Evolutionary conservation across 92 coral and sea anemone species (phyloP).

Genomic region (Bergia sp.): DNA sequence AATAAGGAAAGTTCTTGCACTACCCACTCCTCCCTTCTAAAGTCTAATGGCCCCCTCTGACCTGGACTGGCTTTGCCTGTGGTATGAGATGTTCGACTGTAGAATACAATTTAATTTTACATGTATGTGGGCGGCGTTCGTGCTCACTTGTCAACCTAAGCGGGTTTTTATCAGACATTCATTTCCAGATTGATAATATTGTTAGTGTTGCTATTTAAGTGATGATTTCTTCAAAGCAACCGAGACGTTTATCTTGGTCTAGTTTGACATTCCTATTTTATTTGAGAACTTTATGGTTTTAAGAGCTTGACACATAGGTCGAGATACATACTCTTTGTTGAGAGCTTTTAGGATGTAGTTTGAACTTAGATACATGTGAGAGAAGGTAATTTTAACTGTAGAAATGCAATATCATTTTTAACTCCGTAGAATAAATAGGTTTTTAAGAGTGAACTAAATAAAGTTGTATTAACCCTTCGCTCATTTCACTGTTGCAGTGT

Average conservation of each 20-base stretch:
- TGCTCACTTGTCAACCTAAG: constrained; percentile 17
- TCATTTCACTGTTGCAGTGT: no score
- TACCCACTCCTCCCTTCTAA: not conserved
- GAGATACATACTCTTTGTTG: constrained; percentile 18
- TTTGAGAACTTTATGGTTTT: constrained; percentile 14
- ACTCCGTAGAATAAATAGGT: constrained; percentile 30
- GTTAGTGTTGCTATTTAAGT: constrained; percentile 23
- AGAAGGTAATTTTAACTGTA: constrained; percentile 4
- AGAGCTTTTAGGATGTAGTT: constrained; percentile 5
- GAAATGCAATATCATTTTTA: constrained; percentile 26
- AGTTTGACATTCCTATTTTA: constrained; percentile 18
- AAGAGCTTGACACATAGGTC: constrained; percentile 26
- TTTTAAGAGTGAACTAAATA: constrained; percentile 42
- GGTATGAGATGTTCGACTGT: not conserved
- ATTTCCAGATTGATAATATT: constrained; percentile 13
- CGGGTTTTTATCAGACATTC: constrained; percentile 18
- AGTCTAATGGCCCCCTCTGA: not conserved
- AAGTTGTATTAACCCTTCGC: constrained; percentile 28
- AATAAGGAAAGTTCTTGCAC: not conserved
- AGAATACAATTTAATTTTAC: constrained; percentile 21
- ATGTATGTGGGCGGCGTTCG: not conserved
- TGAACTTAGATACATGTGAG: not conserved
- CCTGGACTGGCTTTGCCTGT: not conserved
- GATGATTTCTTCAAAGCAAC: constrained; percentile 16
- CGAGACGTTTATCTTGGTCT: constrained; percentile 24